A percentile compares a stretch with the other conserved stretches of the same genome.
Evolutionary conservation across 2,888 invertebrate genomes (phyloP).

Genomic region (Drosophila yooni): DNA sequence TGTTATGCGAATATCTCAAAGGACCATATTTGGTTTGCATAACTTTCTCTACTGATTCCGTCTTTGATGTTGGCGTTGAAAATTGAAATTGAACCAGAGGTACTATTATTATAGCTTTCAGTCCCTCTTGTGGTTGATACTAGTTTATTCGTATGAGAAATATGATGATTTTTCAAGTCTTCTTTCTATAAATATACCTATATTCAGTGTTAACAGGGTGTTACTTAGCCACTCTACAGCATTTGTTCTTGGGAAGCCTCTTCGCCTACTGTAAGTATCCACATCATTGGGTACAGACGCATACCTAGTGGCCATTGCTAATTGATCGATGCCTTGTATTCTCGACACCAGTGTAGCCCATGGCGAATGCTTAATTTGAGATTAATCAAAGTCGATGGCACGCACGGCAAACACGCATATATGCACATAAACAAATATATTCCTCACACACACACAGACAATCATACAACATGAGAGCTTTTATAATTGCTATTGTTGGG

Average conservation of each 20-base stretch:
- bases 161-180: background rate
- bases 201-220: constrained; percentile 7
- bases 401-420: constrained; percentile 40
- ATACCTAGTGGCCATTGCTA: background rate
- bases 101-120: background rate
- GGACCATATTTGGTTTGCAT: background rate
- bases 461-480: constrained; percentile 17
- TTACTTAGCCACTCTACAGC: background rate
- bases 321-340: constrained; percentile 24
- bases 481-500: constrained; percentile 49
- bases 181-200: no score
- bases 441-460: constrained; percentile 10
- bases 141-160: background rate
- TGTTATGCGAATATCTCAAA: background rate
- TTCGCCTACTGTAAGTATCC: background rate
- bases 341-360: constrained; percentile 29
- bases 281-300: constrained; percentile 13
- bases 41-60: background rate
- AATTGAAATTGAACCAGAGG: background rate
- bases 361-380: constrained; percentile 59
- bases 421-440: constrained; percentile 12
- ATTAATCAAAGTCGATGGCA: constrained; percentile 75
- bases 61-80: background rate
- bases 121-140: background rate
- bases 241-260: background rate